Base-by-base conservation (phyloP, 2,113 vertebrate species). In the Lamprologus speciosus region DNA sequence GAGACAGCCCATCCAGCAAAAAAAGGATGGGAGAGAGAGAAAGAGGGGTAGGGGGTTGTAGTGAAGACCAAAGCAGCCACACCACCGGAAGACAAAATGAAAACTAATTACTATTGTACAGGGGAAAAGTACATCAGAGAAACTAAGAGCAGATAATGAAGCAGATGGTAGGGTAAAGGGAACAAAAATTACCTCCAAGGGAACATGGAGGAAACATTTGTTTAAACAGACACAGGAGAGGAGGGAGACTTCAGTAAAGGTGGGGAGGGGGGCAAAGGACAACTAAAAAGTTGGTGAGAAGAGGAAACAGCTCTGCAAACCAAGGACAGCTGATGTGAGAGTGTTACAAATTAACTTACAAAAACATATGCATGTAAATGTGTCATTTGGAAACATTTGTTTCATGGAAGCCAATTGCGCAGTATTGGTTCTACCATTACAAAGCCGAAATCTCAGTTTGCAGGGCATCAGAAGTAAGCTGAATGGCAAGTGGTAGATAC, bases 61-160 rank as follows among this genome's bases (percentile, higher is more conserved):
- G 95, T 94, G 94, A 94, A 90, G 95, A 93, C 94, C 94, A 88
- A 93, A 95, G 88, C 60, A 94, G 94, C 88, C 94, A 96, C 95
- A 95, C 95, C 96, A 96, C 95, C 95, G 51, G 87, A 92, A 94
- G 92, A 96, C 94, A 96, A 95, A 95, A 91, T n/a, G 80, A 90
- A 93, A 88, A 82, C 84, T 28, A 90, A 92, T 96, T 95, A 96
- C 4, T 87, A 91, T 68, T 57, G 83, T 4, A 81, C 73, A 96
- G 33, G 53, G 89, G 85, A 70, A 54, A 65, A 1, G 54, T 10
- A 85, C 87, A 91, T 54, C 68, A 87, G 83, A 95, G 84, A 93
- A 88, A 92, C 51, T 84, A 89, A 94, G 84, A 92, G 89, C 83
- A 94, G 88, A 86, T 82, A 88, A 93, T 94, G 87, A 91, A 91